phyloP scores from a whole-genome alignment of 2,888 invertebrate genomes.

The Chrysolina haemoptera region DNA sequence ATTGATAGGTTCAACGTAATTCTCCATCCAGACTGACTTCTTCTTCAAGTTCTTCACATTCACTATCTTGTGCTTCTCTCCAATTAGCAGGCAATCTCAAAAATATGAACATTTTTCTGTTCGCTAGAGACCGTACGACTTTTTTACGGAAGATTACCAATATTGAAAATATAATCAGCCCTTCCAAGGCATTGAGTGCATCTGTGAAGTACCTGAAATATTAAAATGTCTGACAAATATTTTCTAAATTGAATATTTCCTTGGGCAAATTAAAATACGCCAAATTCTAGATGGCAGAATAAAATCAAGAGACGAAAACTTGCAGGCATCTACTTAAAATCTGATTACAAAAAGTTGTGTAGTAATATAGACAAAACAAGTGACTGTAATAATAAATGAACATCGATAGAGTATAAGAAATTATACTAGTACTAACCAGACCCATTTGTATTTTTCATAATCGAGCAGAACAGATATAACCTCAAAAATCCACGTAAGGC shows the following conservation, averaged over 20 bases:
- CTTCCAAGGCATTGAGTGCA: conserved; percentile 75
- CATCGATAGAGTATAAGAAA: too few relatives aligned
- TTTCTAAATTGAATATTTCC: background rate
- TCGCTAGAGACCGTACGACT: conserved; percentile 72
- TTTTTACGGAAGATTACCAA: conserved; percentile 74
- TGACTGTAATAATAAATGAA: too few relatives aligned
- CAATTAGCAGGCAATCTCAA: conserved; percentile 62
- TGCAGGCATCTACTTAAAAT: too few relatives aligned
- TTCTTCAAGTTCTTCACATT: conserved; percentile 65
- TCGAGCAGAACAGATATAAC: conserved; percentile 69
- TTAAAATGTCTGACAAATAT: conserved; percentile 36
- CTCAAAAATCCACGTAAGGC: conserved; percentile 82
- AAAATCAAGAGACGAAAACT: too few relatives aligned
- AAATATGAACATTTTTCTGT: conserved; percentile 60
- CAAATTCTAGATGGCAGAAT: too few relatives aligned
- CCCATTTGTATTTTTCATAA: conserved; percentile 32
- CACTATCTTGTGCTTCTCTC: conserved; percentile 70
- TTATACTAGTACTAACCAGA: conserved; percentile 41
- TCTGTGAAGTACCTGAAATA: conserved; percentile 74
- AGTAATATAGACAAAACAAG: too few relatives aligned
- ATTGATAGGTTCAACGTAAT: background rate
- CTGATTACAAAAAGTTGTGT: too few relatives aligned
- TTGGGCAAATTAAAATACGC: background rate
- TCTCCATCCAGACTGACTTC: conserved; percentile 30
- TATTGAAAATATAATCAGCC: conserved; percentile 75